These are phyloP conservation scores for Contarinia nasturtii DNA, from an alignment of 1,140 invertebrate genomes.

Conservation along the genomic window DNA sequence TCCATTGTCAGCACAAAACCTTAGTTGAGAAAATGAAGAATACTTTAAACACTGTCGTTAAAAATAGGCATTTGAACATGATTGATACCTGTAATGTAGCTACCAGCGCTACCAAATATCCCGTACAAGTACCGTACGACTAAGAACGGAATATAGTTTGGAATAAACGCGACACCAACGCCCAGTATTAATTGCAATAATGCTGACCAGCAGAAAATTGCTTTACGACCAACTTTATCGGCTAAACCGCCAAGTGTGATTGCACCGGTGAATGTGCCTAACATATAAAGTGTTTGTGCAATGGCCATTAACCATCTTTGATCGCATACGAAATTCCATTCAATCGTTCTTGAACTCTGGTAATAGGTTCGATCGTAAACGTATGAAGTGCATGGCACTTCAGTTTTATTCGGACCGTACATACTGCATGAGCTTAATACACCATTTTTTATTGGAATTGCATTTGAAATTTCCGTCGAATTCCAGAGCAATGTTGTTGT, in stretches of 20 bases:
- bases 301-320: conserved; percentile 59
- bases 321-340: conserved; percentile 75
- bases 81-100: conserved; percentile 59
- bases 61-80: no score
- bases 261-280: conserved; percentile 74
- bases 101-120: conserved; percentile 62
- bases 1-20: conserved; percentile 75
- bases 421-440: conserved; percentile 35
- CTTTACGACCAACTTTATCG: conserved; percentile 71
- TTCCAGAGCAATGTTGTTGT: conserved; percentile 28
- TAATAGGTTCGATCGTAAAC: conserved; percentile 52
- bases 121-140: conserved; percentile 52
- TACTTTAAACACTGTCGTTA: no score
- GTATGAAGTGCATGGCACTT: conserved; percentile 36
- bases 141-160: conserved; percentile 53
- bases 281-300: conserved; percentile 67
- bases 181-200: conserved; percentile 50
- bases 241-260: conserved; percentile 67
- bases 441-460: conserved; percentile 30
- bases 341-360: conserved; percentile 45
- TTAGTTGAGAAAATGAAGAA: no score
- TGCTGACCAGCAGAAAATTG: conserved; percentile 54
- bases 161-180: conserved; percentile 49
- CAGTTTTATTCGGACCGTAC: conserved; percentile 24
- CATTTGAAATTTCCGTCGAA: conserved; percentile 25